These are phyloP conservation scores for Gryon sp. DNA, from an alignment of 1,140 invertebrate species.

Conservation along the genomic window DNA sequence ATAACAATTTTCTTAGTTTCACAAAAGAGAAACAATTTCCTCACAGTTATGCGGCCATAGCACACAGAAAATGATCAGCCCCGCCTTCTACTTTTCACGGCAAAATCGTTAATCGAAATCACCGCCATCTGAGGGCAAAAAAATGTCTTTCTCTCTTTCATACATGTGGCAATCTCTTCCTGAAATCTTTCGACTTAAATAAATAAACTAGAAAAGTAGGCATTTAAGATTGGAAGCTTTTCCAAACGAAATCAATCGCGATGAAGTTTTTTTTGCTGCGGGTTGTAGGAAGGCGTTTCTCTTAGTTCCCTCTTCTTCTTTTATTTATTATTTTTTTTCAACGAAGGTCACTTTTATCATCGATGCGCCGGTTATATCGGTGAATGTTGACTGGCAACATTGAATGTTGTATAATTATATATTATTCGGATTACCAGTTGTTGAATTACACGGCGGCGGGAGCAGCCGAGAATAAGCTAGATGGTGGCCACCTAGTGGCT, in stretches of 20 bases:
- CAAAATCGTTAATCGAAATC: constrained; percentile 22
- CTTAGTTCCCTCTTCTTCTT: constrained; percentile 28
- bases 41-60: too few relatives aligned
- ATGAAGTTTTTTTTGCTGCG: neutral
- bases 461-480: constrained; percentile 42
- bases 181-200: constrained; percentile 12
- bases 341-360: constrained; percentile 56
- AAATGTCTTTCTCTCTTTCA: neutral
- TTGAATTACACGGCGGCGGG: constrained; percentile 60
- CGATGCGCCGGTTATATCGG: constrained; percentile 26
- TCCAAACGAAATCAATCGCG: constrained; percentile 20
- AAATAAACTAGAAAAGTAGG: constrained; percentile 3
- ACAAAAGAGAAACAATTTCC: too few relatives aligned
- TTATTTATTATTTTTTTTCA: too few relatives aligned
- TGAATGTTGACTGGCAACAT: constrained; percentile 39
- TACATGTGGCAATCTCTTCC: constrained; percentile 6
- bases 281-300: constrained; percentile 24
- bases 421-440: constrained; percentile 56
- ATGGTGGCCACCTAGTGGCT: constrained; percentile 45
- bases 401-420: constrained; percentile 62
- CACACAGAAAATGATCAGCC: too few relatives aligned
- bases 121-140: neutral
- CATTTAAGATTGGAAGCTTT: neutral
- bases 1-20: too few relatives aligned
- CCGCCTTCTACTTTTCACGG: neutral